Percentiles rank a stretch among this genome's conserved stretches.
phyloP scores from a whole-genome alignment of 2,797 vertebrate genomes.

The Rachycentron canadum region DNA sequence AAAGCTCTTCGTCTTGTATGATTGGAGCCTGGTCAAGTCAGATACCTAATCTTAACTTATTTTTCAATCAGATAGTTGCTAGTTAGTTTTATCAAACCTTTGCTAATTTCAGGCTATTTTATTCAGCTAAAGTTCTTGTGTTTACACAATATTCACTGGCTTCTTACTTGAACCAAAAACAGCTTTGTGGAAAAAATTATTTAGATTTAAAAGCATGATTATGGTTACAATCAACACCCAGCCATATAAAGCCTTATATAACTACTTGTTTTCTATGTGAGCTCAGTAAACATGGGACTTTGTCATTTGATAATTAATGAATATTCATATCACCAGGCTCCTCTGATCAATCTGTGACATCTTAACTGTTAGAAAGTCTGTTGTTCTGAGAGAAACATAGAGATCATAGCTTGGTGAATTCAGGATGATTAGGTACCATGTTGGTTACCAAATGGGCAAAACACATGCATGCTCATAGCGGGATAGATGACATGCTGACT shows the following conservation, averaged over 20 bases:
- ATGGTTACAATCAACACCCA: not conserved
- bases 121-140: not conserved
- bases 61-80: not conserved
- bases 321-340: not conserved
- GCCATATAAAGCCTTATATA: not conserved
- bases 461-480: slow-evolving; percentile 20
- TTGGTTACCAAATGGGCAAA: slow-evolving; percentile 36
- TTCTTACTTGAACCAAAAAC: not conserved
- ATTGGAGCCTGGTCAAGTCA: not conserved
- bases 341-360: not conserved
- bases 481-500: slow-evolving; percentile 32
- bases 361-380: not conserved
- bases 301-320: not conserved
- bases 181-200: not conserved
- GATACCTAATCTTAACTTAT: not conserved
- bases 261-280: not conserved
- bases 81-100: not conserved
- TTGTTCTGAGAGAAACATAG: not conserved
- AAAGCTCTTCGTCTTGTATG: not conserved
- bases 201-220: too few relatives aligned
- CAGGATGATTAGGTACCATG: slow-evolving; percentile 36
- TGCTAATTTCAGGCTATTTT: not conserved
- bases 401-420: slow-evolving; percentile 29
- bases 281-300: not conserved
- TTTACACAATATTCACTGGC: not conserved